Evolutionary conservation across 1,140 invertebrate species (phyloP).

Genomic region (Melitaea cinxia): DNA sequence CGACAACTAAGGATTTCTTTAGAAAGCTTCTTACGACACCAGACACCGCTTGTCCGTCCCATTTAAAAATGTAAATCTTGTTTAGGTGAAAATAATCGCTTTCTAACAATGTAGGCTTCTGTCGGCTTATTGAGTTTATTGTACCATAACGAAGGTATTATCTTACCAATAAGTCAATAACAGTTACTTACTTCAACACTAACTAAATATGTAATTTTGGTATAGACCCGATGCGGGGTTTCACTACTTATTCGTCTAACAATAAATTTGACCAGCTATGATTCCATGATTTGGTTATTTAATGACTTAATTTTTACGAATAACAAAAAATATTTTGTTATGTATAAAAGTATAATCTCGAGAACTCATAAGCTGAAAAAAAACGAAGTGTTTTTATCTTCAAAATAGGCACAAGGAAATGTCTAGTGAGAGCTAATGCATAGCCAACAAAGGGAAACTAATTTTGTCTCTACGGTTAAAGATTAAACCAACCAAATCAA

Average conservation of each 20-base stretch:
- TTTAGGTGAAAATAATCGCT: slow-evolving; percentile 49
- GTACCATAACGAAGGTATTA: slow-evolving; percentile 5
- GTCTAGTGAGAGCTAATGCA: not conserved
- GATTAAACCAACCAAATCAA: slow-evolving; percentile 40
- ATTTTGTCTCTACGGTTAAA: slow-evolving; percentile 20
- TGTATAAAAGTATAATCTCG: too few relatives aligned
- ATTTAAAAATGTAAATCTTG: slow-evolving; percentile 56
- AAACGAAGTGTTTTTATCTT: not conserved
- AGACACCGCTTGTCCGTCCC: slow-evolving; percentile 48
- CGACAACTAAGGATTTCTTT: slow-evolving; percentile 51
- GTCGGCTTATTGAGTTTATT: not conserved
- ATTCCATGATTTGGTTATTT: too few relatives aligned
- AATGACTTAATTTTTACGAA: too few relatives aligned
- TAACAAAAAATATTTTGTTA: too few relatives aligned
- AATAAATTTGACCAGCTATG: too few relatives aligned
- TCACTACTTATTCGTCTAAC: not conserved
- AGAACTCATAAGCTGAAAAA: too few relatives aligned
- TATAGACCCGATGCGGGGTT: not conserved
- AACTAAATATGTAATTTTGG: not conserved
- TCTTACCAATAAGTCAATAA: not conserved
- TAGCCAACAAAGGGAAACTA: not conserved
- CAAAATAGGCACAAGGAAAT: not conserved
- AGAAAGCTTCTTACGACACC: slow-evolving; percentile 59
- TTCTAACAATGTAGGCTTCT: slow-evolving; percentile 25
- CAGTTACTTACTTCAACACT: not conserved